These are phyloP conservation scores for Taenaris catops DNA, from an alignment of 2,888 invertebrate species.

Conservation along the genomic window DNA sequence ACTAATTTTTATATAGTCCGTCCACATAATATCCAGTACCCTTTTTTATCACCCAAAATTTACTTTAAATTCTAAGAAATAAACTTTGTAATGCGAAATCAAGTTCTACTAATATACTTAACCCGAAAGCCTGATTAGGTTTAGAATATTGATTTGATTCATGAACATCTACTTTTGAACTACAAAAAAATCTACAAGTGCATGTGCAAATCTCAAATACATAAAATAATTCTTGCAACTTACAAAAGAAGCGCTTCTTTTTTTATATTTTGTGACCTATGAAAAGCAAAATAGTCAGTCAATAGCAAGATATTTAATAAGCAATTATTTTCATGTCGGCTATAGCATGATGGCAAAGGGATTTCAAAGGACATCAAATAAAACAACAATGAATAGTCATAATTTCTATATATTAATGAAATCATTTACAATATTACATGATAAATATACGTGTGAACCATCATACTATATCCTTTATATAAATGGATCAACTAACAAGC, in stretches of 20 bases:
- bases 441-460: slow-evolving; percentile 43
- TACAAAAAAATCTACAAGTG: too few species aligned
- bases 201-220: slow-evolving; percentile 4
- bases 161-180: too few species aligned
- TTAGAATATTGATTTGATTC: too few species aligned
- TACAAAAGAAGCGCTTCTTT: slow-evolving; percentile 28
- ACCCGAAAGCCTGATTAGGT: too few species aligned
- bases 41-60: too few species aligned
- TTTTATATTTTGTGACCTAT: slow-evolving; percentile 39
- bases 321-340: slow-evolving; percentile 19
- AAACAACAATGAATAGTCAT: slow-evolving; percentile 49
- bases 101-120: too few species aligned
- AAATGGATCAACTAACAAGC: slow-evolving; percentile 9
- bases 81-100: too few species aligned
- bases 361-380: slow-evolving; percentile 44
- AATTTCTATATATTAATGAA: slow-evolving; percentile 53
- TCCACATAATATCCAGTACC: too few species aligned
- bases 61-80: too few species aligned
- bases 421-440: slow-evolving; percentile 37
- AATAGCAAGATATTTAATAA: slow-evolving; percentile 1
- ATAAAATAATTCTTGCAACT: slow-evolving; percentile 25
- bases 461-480: slow-evolving; percentile 70
- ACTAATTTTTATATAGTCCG: too few species aligned
- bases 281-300: slow-evolving; percentile 22
- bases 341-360: slow-evolving; percentile 72